Base-by-base conservation (phyloP, 2,797 vertebrate genomes). In the Rachycentron canadum region DNA sequence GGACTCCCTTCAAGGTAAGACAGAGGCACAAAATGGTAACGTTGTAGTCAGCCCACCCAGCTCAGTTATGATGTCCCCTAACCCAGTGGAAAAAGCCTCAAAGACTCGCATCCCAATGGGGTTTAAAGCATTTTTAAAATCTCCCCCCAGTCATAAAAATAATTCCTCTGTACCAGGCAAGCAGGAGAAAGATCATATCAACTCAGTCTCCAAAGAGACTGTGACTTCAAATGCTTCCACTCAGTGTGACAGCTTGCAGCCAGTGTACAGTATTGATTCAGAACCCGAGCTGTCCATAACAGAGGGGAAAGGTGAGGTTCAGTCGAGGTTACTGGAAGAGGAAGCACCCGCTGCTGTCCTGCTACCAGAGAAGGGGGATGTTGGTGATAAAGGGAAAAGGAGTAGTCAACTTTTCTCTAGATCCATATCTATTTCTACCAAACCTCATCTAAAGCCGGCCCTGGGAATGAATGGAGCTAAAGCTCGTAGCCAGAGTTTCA, bases 401-500 rank as follows among this genome's bases (percentile, higher is more conserved):
- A 95, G 95, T 69, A 95, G 91, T 88, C 95, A 94, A 74, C 90
- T 92, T 57, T 95, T 95, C 67, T 96, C 95, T 68, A 93, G 96
- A 78, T 97, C 96, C 62, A 88, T 96, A 91, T 97, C 97, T 32
- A 95, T 97, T 49, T 93, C 87, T 14, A 95, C 83, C 81, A 98
- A 97, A 89, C 89, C 97, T 0, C 96, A 97, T 73, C 88, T 96
- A 7, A 98, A 97, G 76, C 97, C 97, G 2, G 97, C 96, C 12
- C 91, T 98, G 67, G 97, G 97, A 52, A 97, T 98, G 97, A 98
- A 96, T 0, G 97, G 97, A 12, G 97, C 97, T 0, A 98, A 98
- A 91, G 97, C 97, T 53, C 96, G 97, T 0, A 98, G 97, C 85
- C 97, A 97, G 94, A 98, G 97, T 70, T 98, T 97, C 79, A 97